Base-by-base conservation (phyloP, 2,888 invertebrate genomes). In the Drosophila monieri region DNA sequence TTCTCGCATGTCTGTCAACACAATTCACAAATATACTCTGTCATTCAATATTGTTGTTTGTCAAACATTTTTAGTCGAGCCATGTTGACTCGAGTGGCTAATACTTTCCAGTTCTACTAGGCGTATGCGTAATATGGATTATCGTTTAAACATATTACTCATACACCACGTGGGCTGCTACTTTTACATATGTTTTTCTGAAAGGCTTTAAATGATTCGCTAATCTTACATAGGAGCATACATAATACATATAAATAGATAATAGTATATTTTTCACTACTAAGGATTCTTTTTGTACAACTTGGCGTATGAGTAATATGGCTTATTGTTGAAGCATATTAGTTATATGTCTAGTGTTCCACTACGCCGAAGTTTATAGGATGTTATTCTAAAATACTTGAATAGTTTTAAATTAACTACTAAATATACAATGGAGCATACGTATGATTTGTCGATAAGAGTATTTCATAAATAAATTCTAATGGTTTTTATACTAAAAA, bases 41-140 rank as follows among this genome's bases (percentile, higher is more conserved):
- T 53, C 70, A 79, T 77, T 76, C 72, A 88, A 81, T 87, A 84
- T 84, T 87, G 76, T 67, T 77, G 67, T 72, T 88, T 76, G 74
- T 23, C 66, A 85, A 87, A 85, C 77, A 80, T 60, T 67, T 61
- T 72, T 51, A 41, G 44, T 18, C n/a, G 39, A 56, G 47, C 18
- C 10, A 32, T n/a, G 46, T 39, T 60, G 46, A 59, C 44, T 47
- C 21, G 25, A 57, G 54, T 54, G 21, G 30, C 21, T 47, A 9
- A 21, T 32, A 15, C 43, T 5, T 3, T 23, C 30, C 14, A 2
- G 9, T 23, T 10, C 32, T 27, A 44, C 49, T 55, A 41, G 15
- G 44, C 51, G 48, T 47, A 58, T 58, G 49, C 30, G 46, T 15
- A 35, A 43, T 51, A 18, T 41, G 43, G 43, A 43, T 18, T 12